phyloP scores from a whole-genome alignment of 2,888 invertebrate species.

The Neria commutata region DNA sequence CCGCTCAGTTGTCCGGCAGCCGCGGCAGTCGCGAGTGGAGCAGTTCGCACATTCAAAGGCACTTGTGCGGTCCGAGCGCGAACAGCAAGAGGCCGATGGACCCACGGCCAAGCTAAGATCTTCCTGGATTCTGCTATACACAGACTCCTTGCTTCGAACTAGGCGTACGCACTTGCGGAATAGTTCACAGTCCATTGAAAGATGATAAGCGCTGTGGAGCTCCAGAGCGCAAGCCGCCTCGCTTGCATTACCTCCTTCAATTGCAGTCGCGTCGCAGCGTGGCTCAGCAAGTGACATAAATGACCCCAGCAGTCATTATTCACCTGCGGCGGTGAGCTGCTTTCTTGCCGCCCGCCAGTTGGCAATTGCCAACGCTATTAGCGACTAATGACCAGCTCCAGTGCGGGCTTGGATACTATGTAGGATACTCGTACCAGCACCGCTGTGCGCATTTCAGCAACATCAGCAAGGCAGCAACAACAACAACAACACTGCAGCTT shows the following conservation, averaged over 20 bases:
- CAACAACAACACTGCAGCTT: background rate
- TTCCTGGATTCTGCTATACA: too few relatives aligned
- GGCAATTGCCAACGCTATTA: background rate
- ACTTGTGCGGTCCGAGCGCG: conserved; percentile 1
- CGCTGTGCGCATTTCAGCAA: background rate
- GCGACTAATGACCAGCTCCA: conserved; percentile 30
- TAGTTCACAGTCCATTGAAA: background rate
- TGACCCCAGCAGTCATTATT: conserved; percentile 51
- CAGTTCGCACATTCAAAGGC: conserved; percentile 24
- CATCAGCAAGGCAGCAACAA: too few relatives aligned
- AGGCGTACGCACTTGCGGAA: background rate
- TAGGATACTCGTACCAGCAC: background rate
- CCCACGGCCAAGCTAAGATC: too few relatives aligned
- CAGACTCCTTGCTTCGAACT: too few relatives aligned
- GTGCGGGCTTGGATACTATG: background rate
- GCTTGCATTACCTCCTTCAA: background rate
- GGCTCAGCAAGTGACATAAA: conserved; percentile 44
- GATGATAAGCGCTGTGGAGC: background rate
- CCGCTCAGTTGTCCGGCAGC: conserved; percentile 15
- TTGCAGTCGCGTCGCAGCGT: conserved; percentile 2
- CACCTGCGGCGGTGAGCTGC: conserved; percentile 38
- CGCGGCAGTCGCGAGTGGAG: conserved; percentile 9
- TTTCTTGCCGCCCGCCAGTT: background rate
- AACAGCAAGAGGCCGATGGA: too few relatives aligned
- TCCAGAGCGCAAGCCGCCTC: background rate